These are phyloP conservation scores for Hippocampus barbouri DNA, from an alignment of 2,113 vertebrate species.

Conservation along the genomic window DNA sequence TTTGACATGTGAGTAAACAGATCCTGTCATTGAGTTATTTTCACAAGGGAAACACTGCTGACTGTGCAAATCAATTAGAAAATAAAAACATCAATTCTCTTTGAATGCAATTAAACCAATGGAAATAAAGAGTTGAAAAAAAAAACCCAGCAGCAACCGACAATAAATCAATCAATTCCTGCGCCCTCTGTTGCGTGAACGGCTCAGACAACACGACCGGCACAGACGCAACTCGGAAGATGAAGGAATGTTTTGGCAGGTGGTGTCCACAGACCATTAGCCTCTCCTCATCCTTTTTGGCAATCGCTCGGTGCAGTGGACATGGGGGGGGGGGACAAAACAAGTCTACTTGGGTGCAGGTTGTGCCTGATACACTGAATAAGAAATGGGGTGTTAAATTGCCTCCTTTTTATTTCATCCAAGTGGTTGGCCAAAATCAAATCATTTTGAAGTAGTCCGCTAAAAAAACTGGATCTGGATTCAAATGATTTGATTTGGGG, in stretches of 20 bases:
- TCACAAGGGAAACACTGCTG: conserved; percentile 1
- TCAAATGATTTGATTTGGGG: too few relatives aligned
- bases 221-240: not conserved
- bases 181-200: not conserved
- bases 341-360: not conserved
- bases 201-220: not conserved
- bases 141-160: too few relatives aligned
- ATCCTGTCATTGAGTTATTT: too few relatives aligned
- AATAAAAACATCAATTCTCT: not conserved
- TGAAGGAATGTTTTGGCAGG: not conserved
- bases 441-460: too few relatives aligned
- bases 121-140: not conserved
- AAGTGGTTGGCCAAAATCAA: too few relatives aligned
- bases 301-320: not conserved
- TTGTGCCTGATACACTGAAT: not conserved
- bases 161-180: not conserved
- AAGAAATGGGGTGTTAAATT: too few relatives aligned
- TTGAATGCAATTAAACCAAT: too few relatives aligned
- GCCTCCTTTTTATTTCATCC: too few relatives aligned
- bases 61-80: conserved; percentile 5
- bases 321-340: not conserved
- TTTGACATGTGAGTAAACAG: not conserved
- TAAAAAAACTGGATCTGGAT: too few relatives aligned
- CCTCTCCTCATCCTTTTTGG: not conserved
- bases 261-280: not conserved